Evolutionary conservation across 2,888 invertebrate species (phyloP), one percentile per base, ranked within the genome.

Genomic region (Ceriagrion tenellum): DNA sequence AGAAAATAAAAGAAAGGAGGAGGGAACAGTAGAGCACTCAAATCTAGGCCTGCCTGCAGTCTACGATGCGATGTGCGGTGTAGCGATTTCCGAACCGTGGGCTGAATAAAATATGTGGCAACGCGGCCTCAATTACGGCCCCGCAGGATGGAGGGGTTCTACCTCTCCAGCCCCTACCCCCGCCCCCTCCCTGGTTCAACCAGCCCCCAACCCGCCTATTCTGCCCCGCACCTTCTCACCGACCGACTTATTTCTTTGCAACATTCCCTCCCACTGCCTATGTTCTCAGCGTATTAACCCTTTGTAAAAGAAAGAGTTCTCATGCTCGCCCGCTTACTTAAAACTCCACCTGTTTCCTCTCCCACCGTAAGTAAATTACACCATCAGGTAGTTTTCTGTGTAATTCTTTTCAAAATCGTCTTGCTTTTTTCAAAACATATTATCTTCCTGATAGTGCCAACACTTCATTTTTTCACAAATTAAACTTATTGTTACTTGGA

Each of bases 31-130:
- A n/a, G 30, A 81, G 81, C 81, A 81, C 81, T 81, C 81, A 81
- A 81, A 81, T 81, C 81, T 81, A 81, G 81, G 81, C 81, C 81
- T 35, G 30, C 30, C 81, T 30, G 30, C 30, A 35, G 12, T 35
- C 35, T 35, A 81, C 30, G 81, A 81, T 81, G 81, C 30, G 81
- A 81, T 81, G 81, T 26, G 35, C 26, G 35, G 81, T n/a, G 30
- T 35, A 35, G 81, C 81, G 81, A 81, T 81, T 81, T 81, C 81
- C 81, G 81, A 81, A 81, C 81, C 81, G 30, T 81, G 16, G 81
- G 81, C 81, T 81, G 81, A 81, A 81, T 81, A 81, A 81, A 81
- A 81, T 81, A 81, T 81, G 81, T 35, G 81, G 81, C 81, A 30
- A 81, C 6, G 81, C 81, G 81, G 81, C 35, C 35, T 81, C 81